These are phyloP conservation scores for Rhysida immarginata DNA, from an alignment of 1,140 invertebrate genomes.

Conservation along the genomic window DNA sequence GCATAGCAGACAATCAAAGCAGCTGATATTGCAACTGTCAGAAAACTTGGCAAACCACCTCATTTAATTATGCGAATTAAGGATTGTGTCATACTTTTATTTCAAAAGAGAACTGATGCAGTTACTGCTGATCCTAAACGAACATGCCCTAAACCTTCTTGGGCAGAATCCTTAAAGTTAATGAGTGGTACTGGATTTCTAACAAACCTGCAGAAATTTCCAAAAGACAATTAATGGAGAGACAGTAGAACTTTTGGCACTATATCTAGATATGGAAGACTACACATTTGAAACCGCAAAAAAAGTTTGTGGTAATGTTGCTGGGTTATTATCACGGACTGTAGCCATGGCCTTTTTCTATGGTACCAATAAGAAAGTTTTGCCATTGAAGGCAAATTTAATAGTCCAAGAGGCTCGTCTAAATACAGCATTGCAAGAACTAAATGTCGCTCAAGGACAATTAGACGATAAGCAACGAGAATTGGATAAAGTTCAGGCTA, in stretches of 20 bases:
- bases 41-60: conserved; percentile 72
- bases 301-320: conserved; percentile 73
- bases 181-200: conserved; percentile 67
- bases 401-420: conserved; percentile 53
- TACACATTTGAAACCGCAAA: conserved; percentile 68
- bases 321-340: conserved; percentile 72
- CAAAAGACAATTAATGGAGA: conserved; percentile 82
- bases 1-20: conserved; percentile 74
- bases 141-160: conserved; percentile 46
- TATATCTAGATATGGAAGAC: conserved; percentile 54
- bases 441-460: conserved; percentile 48
- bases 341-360: conserved; percentile 75
- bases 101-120: conserved; percentile 52
- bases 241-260: conserved; percentile 60
- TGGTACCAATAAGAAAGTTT: conserved; percentile 65
- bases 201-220: conserved; percentile 57
- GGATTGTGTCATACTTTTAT: conserved; percentile 66
- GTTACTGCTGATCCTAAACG: conserved; percentile 54
- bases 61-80: conserved; percentile 76
- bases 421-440: conserved; percentile 50
- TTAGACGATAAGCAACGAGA: conserved; percentile 60
- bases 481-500: conserved; percentile 47
- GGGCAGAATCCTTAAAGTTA: conserved; percentile 65
- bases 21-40: conserved; percentile 67
- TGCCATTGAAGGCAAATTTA: conserved; percentile 68